A percentile compares a stretch with the other conserved stretches of the same genome.
phyloP scores from a whole-genome alignment of 1,140 invertebrate species.

The Drosophila albomicans region DNA sequence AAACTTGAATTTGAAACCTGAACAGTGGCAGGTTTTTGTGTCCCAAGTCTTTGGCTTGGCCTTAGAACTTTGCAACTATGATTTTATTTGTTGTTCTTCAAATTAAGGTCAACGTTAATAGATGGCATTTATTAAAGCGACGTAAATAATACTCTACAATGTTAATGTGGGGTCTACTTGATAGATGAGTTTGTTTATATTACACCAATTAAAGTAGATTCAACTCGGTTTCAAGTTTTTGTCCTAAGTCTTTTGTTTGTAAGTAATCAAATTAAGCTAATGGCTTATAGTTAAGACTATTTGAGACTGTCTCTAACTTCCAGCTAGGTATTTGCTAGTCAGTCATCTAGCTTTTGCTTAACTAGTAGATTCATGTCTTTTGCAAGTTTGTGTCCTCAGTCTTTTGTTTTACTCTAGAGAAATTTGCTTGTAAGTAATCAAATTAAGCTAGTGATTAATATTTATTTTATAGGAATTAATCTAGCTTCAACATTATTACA shows the following conservation, averaged over 20 bases:
- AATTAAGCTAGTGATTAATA: not conserved
- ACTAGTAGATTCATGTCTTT: not conserved
- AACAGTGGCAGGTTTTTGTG: constrained; percentile 60
- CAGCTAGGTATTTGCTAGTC: no score
- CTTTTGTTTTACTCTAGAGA: not conserved
- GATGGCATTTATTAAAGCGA: constrained; percentile 6
- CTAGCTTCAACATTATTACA: no score
- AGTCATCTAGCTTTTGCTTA: not conserved
- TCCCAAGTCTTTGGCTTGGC: constrained; percentile 57
- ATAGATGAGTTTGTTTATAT: not conserved
- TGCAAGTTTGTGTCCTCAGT: constrained; percentile 5
- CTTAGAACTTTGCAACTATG: constrained; percentile 11
- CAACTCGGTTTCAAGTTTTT: not conserved
- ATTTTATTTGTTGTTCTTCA: not conserved
- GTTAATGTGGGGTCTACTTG: not conserved
- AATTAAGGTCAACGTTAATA: constrained; percentile 37
- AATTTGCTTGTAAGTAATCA: not conserved
- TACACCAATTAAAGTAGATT: not conserved
- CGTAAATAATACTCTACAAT: constrained; percentile 6
- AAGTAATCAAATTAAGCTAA: not conserved
- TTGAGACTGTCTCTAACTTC: no score
- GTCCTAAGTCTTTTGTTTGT: no score
- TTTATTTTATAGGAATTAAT: no score
- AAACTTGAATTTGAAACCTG: constrained; percentile 48
- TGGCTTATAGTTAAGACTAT: no score